phyloP scores from a whole-genome alignment of 2,888 invertebrate species.

The Nymphalis c-album region DNA sequence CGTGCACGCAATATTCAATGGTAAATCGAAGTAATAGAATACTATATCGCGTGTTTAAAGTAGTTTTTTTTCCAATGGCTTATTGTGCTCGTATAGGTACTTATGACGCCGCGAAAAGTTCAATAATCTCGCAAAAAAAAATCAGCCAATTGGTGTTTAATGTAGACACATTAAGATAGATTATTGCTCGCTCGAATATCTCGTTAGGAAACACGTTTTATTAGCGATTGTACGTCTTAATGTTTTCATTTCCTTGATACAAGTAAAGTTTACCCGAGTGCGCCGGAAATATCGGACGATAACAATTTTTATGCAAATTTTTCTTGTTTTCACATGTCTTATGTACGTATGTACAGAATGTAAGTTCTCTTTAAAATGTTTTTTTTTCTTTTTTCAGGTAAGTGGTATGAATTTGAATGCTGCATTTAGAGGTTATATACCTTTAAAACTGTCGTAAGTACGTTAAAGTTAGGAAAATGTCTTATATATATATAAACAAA shows the following conservation, averaged over 20 bases:
- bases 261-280: conserved; percentile 47
- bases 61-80: neutral
- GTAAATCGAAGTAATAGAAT: neutral
- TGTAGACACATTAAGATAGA: conserved; percentile 25
- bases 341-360: too few relatives aligned
- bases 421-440: conserved; percentile 3
- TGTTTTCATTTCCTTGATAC: conserved; percentile 49
- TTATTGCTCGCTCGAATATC: conserved; percentile 28
- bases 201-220: conserved; percentile 13
- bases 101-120: conserved; percentile 24
- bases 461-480: too few relatives aligned
- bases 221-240: conserved; percentile 32
- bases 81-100: conserved; percentile 9
- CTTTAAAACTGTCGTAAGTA: too few relatives aligned
- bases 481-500: too few relatives aligned
- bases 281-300: conserved; percentile 64
- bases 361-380: conserved; percentile 39
- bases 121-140: conserved; percentile 14
- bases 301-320: conserved; percentile 56
- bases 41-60: neutral
- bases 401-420: conserved; percentile 48
- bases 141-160: conserved; percentile 28
- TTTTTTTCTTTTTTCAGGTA: conserved; percentile 62
- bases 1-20: neutral
- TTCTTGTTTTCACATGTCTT: conserved; percentile 45